Base-by-base conservation (phyloP, 2,113 vertebrate species). In the Epinephelus moara region DNA sequence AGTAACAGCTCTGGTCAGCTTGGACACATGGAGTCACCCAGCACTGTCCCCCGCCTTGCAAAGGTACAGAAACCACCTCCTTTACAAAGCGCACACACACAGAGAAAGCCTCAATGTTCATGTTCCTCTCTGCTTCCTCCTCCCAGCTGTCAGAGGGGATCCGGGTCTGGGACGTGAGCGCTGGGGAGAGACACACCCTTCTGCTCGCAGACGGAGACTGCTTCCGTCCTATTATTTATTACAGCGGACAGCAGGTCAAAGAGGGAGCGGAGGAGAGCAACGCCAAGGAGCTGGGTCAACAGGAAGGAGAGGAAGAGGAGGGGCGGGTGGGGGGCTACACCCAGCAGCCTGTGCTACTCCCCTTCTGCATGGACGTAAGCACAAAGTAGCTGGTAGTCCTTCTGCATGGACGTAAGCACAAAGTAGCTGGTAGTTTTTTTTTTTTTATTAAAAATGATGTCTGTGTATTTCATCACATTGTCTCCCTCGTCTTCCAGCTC, bases 221-320 rank as follows among this genome's bases (percentile, higher is more conserved):
- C 70, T 97, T 97, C 86, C 97, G 99, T 76, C 97, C 98, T 89
- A 97, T 95, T 49, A 93, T 99, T 30, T 99, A 98, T 92, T 99
- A 98, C 88, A 97, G 97, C 86, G 98, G 98, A 10, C 95, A 92
- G 81, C 97, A 97, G 92, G 93, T 95, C 75, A 91, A 78, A 37
- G 87, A 90, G 42, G 90, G 37, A 72, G 84, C 50, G 40, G 75
- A 80, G 25, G 45, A 25, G 63, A 42, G 23, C n/a, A 49, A 47
- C 4, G 60, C 23, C 30, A 69, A 70, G 59, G 82, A 80, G 57
- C 1, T 0, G 7, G 94, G 95, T 25, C 85, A 61, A 57, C 83
- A 85, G 85, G 94, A 95, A 14, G 72, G 45, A 0, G 87, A 75
- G 57, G 94, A 84, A 30, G 89, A 80, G 67, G 85, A 79, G 64